Evolutionary conservation across 30 jellyfish, hydroid and myxozoan genomes (phyloP).

Genomic region (Rhopilema esculentum): DNA sequence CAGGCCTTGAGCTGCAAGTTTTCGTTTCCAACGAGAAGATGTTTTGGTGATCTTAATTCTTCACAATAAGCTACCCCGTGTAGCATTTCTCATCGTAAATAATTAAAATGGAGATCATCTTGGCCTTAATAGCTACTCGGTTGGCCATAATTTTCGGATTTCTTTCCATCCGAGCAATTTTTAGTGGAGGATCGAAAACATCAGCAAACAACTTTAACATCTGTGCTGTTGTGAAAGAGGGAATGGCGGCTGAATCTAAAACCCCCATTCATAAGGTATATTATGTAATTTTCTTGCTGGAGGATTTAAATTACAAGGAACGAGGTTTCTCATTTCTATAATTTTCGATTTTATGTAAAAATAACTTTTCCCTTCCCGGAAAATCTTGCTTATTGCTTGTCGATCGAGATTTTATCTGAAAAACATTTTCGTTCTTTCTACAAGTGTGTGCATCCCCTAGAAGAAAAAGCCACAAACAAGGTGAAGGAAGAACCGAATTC

Average conservation of each 20-base stretch:
- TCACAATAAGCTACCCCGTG: conserved; percentile 8
- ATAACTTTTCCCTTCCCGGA: no score
- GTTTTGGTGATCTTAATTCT: background rate
- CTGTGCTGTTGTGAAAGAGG: background rate
- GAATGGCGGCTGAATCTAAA: background rate
- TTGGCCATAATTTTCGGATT: conserved; percentile 47
- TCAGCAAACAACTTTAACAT: background rate
- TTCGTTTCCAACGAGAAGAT: background rate
- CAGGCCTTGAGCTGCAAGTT: background rate
- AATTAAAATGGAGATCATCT: conserved; percentile 52
- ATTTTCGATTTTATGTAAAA: no score
- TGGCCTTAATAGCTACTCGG: conserved; percentile 31
- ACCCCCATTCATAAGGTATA: background rate
- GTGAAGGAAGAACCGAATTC: background rate
- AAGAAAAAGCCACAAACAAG: no score
- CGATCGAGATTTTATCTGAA: background rate
- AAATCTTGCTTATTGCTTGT: no score
- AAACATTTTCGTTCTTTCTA: background rate
- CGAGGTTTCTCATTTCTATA: no score
- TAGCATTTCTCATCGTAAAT: conserved; percentile 25
- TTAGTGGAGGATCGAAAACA: background rate
- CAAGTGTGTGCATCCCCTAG: no score
- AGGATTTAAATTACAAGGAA: no score
- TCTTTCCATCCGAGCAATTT: background rate
- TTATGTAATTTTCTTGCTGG: background rate